Evolutionary conservation across 2,888 invertebrate genomes (phyloP).

Genomic region (Pemphredon lugubris): DNA sequence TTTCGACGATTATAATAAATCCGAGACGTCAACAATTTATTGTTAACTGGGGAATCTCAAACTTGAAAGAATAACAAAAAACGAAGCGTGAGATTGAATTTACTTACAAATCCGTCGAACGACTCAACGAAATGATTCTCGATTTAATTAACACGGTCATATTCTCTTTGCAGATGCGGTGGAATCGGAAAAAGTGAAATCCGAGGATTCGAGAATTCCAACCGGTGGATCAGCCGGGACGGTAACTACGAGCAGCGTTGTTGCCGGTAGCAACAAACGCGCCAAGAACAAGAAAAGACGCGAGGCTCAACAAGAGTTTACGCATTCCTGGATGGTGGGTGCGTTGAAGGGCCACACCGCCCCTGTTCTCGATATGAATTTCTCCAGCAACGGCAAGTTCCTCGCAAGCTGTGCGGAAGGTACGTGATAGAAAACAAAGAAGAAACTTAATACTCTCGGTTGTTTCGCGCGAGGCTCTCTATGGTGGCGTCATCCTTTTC

Average conservation of each 20-base stretch:
- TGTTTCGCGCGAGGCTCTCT: slow-evolving; percentile 3
- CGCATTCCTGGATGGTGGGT: slow-evolving; percentile 87
- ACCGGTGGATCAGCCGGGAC: slow-evolving; percentile 10
- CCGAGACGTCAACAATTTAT: too few relatives aligned
- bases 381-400: slow-evolving; percentile 93
- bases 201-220: slow-evolving; percentile 23
- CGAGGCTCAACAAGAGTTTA: slow-evolving; percentile 76
- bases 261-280: slow-evolving; percentile 66
- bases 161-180: slow-evolving; percentile 36
- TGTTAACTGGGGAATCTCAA: too few relatives aligned
- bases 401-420: slow-evolving; percentile 93
- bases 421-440: slow-evolving; percentile 77
- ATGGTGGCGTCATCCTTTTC: too few relatives aligned
- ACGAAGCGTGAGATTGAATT: too few relatives aligned
- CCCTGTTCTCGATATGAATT: slow-evolving; percentile 88
- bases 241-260: slow-evolving; percentile 5
- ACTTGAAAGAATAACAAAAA: too few relatives aligned
- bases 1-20: too few relatives aligned
- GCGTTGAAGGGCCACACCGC: slow-evolving; percentile 92
- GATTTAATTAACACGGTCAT: too few relatives aligned
- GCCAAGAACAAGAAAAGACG: slow-evolving; percentile 76
- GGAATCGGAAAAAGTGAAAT: slow-evolving; percentile 37
- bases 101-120: too few relatives aligned
- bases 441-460: too few relatives aligned
- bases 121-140: too few relatives aligned